phyloP scores from a whole-genome alignment of 2,113 vertebrate species.

The Cololabis saira region DNA sequence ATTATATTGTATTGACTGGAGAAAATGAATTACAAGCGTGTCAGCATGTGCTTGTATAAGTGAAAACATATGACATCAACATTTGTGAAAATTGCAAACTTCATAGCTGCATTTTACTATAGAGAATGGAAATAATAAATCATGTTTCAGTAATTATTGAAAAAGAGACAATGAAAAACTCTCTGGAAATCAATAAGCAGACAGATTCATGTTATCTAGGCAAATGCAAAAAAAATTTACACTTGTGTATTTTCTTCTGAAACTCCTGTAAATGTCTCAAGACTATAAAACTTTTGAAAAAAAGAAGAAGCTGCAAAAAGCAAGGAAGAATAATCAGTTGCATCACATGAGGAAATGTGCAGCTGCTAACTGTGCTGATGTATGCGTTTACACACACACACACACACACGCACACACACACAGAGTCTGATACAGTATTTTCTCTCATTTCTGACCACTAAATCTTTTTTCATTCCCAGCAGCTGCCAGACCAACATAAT shows the following conservation, averaged over 20 bases:
- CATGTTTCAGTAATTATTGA: conserved; percentile 4
- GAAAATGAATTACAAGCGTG: background rate
- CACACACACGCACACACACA: no score
- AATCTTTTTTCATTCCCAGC: conserved; percentile 10
- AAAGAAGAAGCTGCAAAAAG: background rate
- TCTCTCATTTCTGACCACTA: conserved; percentile 7
- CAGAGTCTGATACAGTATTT: conserved; percentile 18
- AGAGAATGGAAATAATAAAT: no score
- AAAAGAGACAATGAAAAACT: background rate
- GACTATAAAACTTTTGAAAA: background rate
- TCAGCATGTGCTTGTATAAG: background rate
- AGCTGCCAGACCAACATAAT: conserved; percentile 17
- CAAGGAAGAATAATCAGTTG: conserved; percentile 7
- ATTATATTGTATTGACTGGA: conserved; percentile 1
- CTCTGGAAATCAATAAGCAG: conserved; percentile 38
- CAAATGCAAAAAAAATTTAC: conserved; percentile 2
- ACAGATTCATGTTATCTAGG: background rate
- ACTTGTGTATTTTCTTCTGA: no score
- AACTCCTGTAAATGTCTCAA: no score
- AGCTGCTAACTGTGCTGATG: conserved; percentile 9
- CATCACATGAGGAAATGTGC: conserved; percentile 1
- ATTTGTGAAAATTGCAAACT: background rate
- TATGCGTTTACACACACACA: no score
- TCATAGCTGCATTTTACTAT: no score
- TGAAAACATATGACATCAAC: conserved; percentile 4